Evolutionary conservation across 2,888 invertebrate species (phyloP), one percentile per base, ranked within the genome.

Genomic region (Pemphredon lugubris): DNA sequence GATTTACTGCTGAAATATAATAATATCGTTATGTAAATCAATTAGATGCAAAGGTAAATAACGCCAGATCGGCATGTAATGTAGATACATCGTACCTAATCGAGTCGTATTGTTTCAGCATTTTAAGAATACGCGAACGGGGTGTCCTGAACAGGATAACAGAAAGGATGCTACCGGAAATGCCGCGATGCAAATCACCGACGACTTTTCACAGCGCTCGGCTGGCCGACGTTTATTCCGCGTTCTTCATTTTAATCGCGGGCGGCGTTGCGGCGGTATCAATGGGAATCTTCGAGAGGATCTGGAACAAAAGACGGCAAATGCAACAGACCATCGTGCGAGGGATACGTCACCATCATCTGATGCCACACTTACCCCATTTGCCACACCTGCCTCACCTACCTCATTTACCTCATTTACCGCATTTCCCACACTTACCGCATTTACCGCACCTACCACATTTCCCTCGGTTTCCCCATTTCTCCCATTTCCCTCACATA

Each of bases 141-240:
- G 90, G 90, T 0, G 87, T 90, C 0, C 75, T 90, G 51, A 83
- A 83, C 14, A 83, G 88, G 16, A 85, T 90, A 47, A 84, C 84
- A 0, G 83, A 86, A 20, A 83, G 80, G 37, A 87, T 91, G 77
- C 76, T 90, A 11, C 91, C 91, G 0, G 89, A 90, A 5, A 91
- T 93, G 91, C 92, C 92, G 0, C 90, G 91, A 61, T 93, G 93
- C 76, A 89, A 90, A 1, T 91, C 91, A 1, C 90, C 91, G 0
- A 90, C 91, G 0, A 92, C 91, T 0, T 93, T 93, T 72, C 91
- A 92, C 14, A 93, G 92, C 2, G 93, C 93, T 0, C 88, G 92
- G 32, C 90, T 93, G 0, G 89, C 91, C 0, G 93, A 93, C 79
- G 92, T 93, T 0, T 91, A 91, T 57, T 92, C 93, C 0, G 93